phyloP scores from a whole-genome alignment of 2,888 invertebrate species.

The Cylindroiulus punctatus region DNA sequence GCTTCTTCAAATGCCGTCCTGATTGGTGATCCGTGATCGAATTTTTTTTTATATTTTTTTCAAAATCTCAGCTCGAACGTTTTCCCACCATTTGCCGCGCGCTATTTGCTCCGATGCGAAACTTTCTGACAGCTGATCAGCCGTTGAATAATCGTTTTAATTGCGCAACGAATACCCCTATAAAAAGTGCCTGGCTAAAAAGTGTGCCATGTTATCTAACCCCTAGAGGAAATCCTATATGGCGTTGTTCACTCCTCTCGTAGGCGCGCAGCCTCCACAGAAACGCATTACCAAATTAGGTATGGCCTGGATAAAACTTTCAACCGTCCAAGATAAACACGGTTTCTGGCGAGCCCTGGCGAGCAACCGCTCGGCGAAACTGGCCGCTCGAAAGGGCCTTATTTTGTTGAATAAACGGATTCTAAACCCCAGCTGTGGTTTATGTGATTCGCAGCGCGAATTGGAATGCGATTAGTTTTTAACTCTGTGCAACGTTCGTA shows the following conservation, averaged over 20 bases:
- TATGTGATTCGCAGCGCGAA: no score
- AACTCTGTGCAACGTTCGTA: background rate
- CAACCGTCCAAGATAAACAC: background rate
- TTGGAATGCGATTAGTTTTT: no score
- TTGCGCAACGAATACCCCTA: constrained; percentile 20
- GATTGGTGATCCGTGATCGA: no score
- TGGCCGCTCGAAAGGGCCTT: no score
- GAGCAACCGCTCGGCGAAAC: background rate
- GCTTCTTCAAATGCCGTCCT: no score
- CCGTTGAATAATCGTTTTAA: background rate
- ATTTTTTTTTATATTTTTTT: no score
- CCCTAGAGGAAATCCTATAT: constrained; percentile 35
- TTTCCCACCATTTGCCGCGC: background rate
- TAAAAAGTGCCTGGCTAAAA: background rate
- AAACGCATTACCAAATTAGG: constrained; percentile 34
- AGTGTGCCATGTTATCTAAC: constrained; percentile 34
- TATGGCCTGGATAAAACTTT: constrained; percentile 38
- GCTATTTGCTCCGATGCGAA: background rate
- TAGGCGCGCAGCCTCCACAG: constrained; percentile 17
- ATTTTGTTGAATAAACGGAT: background rate
- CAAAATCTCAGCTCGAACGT: no score
- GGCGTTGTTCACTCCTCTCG: constrained; percentile 38
- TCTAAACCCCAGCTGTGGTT: no score
- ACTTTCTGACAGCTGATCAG: background rate
- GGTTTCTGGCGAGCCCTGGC: background rate